These are phyloP conservation scores for Stigmatopora nigra DNA, from an alignment of 2,113 vertebrate species.

Conservation along the genomic window DNA sequence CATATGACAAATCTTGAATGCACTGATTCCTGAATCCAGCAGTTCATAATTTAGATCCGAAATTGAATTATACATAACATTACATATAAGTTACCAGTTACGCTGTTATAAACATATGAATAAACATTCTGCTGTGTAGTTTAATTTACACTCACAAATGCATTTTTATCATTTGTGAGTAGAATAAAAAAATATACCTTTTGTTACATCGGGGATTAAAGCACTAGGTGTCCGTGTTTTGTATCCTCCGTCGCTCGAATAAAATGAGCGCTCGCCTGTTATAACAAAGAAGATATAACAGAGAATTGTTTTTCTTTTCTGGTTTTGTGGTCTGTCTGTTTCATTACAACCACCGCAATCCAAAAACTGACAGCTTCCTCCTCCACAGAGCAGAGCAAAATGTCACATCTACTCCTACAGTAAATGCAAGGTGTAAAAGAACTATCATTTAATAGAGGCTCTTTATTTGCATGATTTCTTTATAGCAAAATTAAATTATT, in stretches of 20 bases:
- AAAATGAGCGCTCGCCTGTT: background rate
- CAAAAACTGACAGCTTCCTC: background rate
- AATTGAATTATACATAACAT: background rate
- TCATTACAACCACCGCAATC: background rate
- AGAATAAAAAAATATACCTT: slow-evolving; percentile 14
- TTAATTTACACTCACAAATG: background rate
- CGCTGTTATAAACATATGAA: no score
- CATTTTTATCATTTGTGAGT: background rate
- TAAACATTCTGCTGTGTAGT: no score
- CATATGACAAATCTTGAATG: no score
- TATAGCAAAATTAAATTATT: background rate
- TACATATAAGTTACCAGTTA: no score
- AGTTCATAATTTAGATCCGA: background rate
- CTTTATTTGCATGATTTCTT: no score
- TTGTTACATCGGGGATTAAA: background rate
- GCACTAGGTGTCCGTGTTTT: slow-evolving; percentile 1
- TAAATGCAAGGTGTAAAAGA: background rate
- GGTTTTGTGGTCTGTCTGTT: background rate
- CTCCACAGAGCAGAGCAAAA: background rate
- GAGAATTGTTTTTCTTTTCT: background rate
- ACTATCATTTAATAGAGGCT: background rate
- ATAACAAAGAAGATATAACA: background rate
- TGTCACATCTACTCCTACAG: background rate
- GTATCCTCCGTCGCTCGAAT: background rate
- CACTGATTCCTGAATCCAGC: background rate